Evolutionary conservation across 2,797 vertebrate species (phyloP), one percentile per base, ranked within the genome.

Genomic region (Morelia viridis): DNA sequence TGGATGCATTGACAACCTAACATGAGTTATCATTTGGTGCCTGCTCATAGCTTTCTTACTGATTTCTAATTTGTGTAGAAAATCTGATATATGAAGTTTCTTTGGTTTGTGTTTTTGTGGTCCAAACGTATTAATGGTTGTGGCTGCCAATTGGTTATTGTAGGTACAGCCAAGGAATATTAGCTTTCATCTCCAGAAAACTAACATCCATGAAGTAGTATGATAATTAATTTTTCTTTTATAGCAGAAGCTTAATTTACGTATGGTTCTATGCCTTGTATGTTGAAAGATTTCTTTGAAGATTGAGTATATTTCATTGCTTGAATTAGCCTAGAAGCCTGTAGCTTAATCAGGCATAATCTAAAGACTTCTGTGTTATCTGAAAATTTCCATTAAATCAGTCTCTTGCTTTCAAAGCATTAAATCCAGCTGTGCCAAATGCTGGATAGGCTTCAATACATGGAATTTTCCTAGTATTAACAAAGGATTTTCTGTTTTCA

Each of bases 261-360:
- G 19, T 71, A 57, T 87, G 9, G 85, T 91, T 92, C 84, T 4
- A 86, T 92, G 1, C 0, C 76, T 91, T 90, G 28, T 91, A 19
- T 90, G 2, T 60, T 89, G 28, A 19, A 92, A 60, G 60, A 88
- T 85, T 89, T n/a, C 9, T 94, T 94, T 84, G 92, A 80, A 93
- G 91, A 88, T 89, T 10, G 41, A 93, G 53, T 0, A 1, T 22
- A 89, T 92, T 91, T 93, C 41, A 5, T 76, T 87, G 89, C 86
- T 26, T 46, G 85, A 56, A 58, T 89, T 46, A 90, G 80, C 62
- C 58, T 46, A 0, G 68, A 93, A 53, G 22, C 11, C n/a, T 92
- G 0, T 0, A 0, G 26, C 15, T 1, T 91, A 88, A 86, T n/a
- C 65, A 10, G 56, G 90, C 22, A 26, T 89, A 85, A 24, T 61